Evolutionary conservation across 2,113 vertebrate genomes (phyloP), one percentile per base, ranked within the genome.

Genomic region (Gavialis gangeticus): DNA sequence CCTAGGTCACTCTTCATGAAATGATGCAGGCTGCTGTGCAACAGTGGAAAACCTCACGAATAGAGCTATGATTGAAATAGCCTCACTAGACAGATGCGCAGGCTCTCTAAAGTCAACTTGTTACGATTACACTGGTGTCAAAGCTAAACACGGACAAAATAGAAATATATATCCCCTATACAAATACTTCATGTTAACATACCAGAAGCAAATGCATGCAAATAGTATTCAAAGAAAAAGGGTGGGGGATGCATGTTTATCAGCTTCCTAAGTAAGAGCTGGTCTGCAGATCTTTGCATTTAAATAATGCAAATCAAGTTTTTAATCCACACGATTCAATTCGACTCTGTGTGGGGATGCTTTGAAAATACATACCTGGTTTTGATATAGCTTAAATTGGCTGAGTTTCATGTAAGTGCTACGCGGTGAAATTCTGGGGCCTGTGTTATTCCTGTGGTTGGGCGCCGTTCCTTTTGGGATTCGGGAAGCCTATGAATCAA

Each of bases 21-120:
- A 19, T 0, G 1, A 5, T 56, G 82, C 66, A 28, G 34, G 37
- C 13, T 2, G 67, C 84, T 27, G 4, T 5, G 25, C 3, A 17
- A 28, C 46, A 25, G 66, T 2, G 18, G 28, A 81, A 60, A 73
- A 60, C 46, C 75, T 13, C 82, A 75, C 87, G 82, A 80, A 4
- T 59, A 87, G 3, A 56, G 27, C 22, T 4, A 75, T 12, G 75
- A 77, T 63, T 78, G 54, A 19, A 78, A 81, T 22, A 82, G 60
- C 46, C 80, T 37, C 37, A 37, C 37, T 37, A 37, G 37, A 37
- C 37, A 37, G 37, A 37, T 37, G 37, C 8, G 37, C 37, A 37
- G 37, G 37, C 60, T 11, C 22, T 10, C 60, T 4, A 9, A 25
- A 62, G 19, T 24, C 22, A 62, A 24, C 60, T 62, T 7, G 37